Evolutionary conservation across 2,888 invertebrate genomes (phyloP).

Genomic region (Psococerastis gibbosa): DNA sequence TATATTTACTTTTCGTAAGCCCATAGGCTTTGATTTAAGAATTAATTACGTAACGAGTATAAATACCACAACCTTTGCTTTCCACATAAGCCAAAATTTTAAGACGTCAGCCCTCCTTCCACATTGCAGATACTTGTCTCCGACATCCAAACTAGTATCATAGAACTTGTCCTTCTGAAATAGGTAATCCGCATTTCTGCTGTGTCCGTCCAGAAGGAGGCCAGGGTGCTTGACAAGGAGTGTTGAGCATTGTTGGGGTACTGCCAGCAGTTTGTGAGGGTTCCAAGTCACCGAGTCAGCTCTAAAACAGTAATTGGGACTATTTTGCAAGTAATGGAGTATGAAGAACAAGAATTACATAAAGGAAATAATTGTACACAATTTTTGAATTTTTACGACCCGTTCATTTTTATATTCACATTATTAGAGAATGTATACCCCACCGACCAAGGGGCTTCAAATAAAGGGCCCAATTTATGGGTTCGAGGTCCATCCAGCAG

Average conservation of each 20-base stretch:
- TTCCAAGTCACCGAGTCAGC: conserved; percentile 91
- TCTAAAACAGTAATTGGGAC: conserved; percentile 30
- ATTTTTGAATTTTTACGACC: no score
- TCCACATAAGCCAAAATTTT: conserved; percentile 99
- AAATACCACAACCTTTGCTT: conserved; percentile 76
- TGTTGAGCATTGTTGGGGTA: conserved; percentile 82
- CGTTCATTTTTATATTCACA: no score
- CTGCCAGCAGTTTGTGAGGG: conserved; percentile 78
- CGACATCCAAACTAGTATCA: conserved; percentile 62
- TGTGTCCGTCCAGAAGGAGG: conserved; percentile 53
- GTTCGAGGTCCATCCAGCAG: no score
- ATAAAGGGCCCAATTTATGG: no score
- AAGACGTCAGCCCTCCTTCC: conserved; percentile 88
- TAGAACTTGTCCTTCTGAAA: conserved; percentile 87
- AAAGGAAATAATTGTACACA: no score
- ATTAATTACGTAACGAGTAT: no score
- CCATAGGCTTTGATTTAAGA: no score
- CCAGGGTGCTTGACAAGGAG: conserved; percentile 52
- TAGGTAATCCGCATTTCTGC: conserved; percentile 60
- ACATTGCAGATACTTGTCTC: conserved; percentile 90
- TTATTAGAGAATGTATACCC: no score
- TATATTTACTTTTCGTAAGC: no score
- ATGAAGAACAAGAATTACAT: background rate
- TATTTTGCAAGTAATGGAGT: conserved; percentile 11
- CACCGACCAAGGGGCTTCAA: no score